Evolutionary conservation across 1,140 invertebrate species (phyloP), one percentile per base, ranked within the genome.

Genomic region (Calosoma granatense): DNA sequence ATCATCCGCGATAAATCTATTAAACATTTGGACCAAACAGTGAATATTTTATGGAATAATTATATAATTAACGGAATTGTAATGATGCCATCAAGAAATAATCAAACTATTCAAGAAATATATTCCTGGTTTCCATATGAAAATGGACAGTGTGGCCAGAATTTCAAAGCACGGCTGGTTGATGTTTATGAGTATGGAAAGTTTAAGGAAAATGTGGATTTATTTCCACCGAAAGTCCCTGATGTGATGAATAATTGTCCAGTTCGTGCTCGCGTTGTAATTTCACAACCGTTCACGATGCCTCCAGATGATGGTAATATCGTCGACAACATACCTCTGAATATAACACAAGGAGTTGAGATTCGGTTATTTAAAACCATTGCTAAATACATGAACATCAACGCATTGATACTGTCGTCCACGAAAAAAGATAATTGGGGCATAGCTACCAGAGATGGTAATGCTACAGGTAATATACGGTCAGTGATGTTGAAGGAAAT

Each of bases 91-190:
- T 22, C 55, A 23, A 17, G 9, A 12, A 17, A 47, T 12, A 17
- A 47, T 47, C 9, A 47, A 47, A 17, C 3, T 9, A 17, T 47
- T 9, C 4, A 12, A 11, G 41, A 47, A 47, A 17, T 17, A 47
- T 17, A 47, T 17, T 47, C 41, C 4, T 47, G 41, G 41, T 47
- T 47, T 47, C 41, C 41, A 17, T 47, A 47, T 17, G 41, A 47
- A 47, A 47, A 47, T 47, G 15, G 15, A 17, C 9, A 4, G 9
- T 47, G 41, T 47, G 41, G 41, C 15, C 9, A 9, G 17, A n/a
- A n/a, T n/a, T 12, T 17, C 3, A 6, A 47, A 17, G 3, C 41
- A 12, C 9, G 15, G 17, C 15, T 47, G 4, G 15, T 47, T 12
- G 41, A 47, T 47, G 41, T 47, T 47, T 47, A 17, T 47, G 17